Evolutionary conservation across 2,888 invertebrate species (phyloP).

Genomic region (Andrena bucephala): DNA sequence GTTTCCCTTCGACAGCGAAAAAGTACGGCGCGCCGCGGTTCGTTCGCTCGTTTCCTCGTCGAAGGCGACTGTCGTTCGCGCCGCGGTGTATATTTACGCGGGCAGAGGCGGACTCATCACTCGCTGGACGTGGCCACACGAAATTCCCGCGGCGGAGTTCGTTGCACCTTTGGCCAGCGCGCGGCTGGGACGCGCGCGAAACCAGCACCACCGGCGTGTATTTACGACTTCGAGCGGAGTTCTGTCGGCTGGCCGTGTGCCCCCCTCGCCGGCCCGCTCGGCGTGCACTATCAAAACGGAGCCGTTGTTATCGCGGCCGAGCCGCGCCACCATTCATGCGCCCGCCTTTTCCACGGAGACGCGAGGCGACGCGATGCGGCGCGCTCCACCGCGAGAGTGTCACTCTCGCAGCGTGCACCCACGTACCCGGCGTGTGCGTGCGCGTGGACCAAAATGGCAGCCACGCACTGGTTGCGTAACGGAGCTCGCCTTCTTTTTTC

Average conservation of each 20-base stretch:
- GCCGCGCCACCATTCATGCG: constrained; percentile 44
- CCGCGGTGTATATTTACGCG: too few species aligned
- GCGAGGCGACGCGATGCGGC: not conserved
- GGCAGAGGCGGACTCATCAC: too few species aligned
- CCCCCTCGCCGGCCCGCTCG: not conserved
- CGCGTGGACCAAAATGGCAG: constrained; percentile 71
- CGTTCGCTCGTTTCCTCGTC: too few species aligned
- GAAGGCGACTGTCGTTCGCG: too few species aligned
- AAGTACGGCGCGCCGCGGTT: too few species aligned
- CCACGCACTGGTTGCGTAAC: constrained; percentile 64
- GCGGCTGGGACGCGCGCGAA: not conserved
- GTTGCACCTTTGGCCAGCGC: constrained; percentile 46
- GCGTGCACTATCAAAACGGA: constrained; percentile 27
- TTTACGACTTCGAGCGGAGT: constrained; percentile 19
- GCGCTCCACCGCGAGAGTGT: constrained; percentile 6
- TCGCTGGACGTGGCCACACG: not conserved
- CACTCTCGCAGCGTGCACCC: constrained; percentile 13
- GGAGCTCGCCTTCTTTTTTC: constrained; percentile 20
- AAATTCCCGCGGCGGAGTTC: constrained; percentile 45
- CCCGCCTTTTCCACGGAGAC: constrained; percentile 28
- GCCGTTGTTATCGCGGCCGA: constrained; percentile 43
- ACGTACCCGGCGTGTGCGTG: constrained; percentile 21
- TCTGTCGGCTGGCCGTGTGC: constrained; percentile 8
- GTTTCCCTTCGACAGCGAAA: too few species aligned
- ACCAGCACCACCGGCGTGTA: constrained; percentile 7